These are phyloP conservation scores for Conus betulinus DNA, from an alignment of 1,140 invertebrate species.

Conservation along the genomic window DNA sequence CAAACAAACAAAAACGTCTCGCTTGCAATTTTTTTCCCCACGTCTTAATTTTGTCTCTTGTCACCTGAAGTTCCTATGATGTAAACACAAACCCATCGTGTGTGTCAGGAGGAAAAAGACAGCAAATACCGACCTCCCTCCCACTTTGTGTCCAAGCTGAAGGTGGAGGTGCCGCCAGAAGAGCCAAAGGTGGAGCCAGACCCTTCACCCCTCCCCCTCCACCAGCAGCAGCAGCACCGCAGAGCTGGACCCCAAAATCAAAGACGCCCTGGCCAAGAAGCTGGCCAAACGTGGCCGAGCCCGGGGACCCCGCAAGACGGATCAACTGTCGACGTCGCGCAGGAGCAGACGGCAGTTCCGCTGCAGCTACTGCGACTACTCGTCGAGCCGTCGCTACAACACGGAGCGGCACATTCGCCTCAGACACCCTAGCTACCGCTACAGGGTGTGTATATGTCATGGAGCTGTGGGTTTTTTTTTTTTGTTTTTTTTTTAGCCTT, in stretches of 20 bases:
- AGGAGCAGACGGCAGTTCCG: not conserved
- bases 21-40: no score
- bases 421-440: conserved; percentile 21
- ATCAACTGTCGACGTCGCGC: not conserved
- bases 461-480: not conserved
- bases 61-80: no score
- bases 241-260: not conserved
- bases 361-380: conserved; percentile 29
- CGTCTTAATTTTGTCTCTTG: no score
- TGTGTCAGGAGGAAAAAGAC: no score
- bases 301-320: not conserved
- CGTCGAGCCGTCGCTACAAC: conserved; percentile 25
- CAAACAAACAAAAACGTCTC: no score
- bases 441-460: not conserved
- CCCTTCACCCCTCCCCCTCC: not conserved
- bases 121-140: not conserved
- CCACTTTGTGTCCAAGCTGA: not conserved
- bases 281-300: not conserved
- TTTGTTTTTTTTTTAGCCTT: no score
- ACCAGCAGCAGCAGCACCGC: not conserved
- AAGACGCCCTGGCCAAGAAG: not conserved
- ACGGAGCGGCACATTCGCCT: conserved; percentile 30
- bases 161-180: not conserved
- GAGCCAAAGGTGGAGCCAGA: not conserved
- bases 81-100: no score